A percentile compares a stretch with the other conserved stretches of the same genome.
Conservation (phyloP, 2,113 vertebrate genomes). For the Istiophorus platypterus region DNA sequence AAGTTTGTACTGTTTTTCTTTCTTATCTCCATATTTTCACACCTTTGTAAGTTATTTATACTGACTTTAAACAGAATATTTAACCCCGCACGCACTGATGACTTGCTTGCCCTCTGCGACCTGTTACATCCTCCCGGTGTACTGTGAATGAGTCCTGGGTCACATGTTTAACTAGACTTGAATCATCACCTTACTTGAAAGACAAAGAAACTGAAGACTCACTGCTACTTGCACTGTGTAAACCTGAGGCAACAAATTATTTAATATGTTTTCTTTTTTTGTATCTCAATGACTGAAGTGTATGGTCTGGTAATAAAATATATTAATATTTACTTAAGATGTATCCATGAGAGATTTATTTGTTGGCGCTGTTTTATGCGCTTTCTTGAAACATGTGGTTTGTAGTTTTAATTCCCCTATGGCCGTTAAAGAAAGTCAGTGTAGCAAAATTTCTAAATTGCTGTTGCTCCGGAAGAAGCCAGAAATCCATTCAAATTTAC, state of each 20-base stretch:
- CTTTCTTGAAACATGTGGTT: too few relatives aligned
- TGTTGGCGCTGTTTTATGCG: too few relatives aligned
- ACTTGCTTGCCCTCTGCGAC: not conserved
- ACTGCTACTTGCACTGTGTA: constrained; percentile 1
- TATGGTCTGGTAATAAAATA: constrained; percentile 55
- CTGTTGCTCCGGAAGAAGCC: too few relatives aligned
- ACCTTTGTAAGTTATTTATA: constrained; percentile 9
- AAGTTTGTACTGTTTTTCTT: constrained; percentile 7
- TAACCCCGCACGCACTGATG: not conserved
- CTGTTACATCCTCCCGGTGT: not conserved
- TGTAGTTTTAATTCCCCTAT: too few relatives aligned
- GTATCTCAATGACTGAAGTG: constrained; percentile 43
- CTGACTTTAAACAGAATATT: constrained; percentile 10
- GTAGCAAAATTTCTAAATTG: too few relatives aligned
- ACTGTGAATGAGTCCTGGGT: not conserved
- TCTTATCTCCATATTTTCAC: not conserved
- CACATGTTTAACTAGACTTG: constrained; percentile 7
- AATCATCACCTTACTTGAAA: constrained; percentile 20
- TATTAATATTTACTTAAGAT: constrained; percentile 16
- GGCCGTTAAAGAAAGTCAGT: too few relatives aligned
- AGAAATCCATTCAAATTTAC: too few relatives aligned
- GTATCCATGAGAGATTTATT: not conserved
- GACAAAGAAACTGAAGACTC: not conserved
- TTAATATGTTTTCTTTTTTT: constrained; percentile 53
- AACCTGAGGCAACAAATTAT: not conserved